Percentiles rank a stretch among this genome's conserved stretches.
These are phyloP conservation scores for Aplochiton taeniatus DNA, from an alignment of 2,797 vertebrate species.

Conservation along the genomic window DNA sequence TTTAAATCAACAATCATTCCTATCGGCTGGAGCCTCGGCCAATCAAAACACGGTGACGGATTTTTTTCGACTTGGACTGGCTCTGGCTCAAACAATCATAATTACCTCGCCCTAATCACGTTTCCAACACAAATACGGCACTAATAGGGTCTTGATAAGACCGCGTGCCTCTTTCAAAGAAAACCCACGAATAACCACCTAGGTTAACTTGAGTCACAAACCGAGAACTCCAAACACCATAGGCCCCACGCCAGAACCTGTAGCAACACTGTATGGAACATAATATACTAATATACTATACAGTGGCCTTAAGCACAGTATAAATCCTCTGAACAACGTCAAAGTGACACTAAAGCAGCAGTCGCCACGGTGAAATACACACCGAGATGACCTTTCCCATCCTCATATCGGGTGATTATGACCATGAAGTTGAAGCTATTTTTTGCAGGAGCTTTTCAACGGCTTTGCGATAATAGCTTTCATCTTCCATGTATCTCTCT, in stretches of 20 bases:
- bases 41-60: slow-evolving; percentile 54
- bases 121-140: slow-evolving; percentile 43
- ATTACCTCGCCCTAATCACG: slow-evolving; percentile 33
- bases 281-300: too few species aligned
- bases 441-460: slow-evolving; percentile 54
- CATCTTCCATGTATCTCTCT: slow-evolving; percentile 45
- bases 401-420: slow-evolving; percentile 62
- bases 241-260: too few species aligned
- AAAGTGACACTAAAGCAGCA: slow-evolving; percentile 45
- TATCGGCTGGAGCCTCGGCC: slow-evolving; percentile 44
- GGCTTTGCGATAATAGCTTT: slow-evolving; percentile 53
- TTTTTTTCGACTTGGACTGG: slow-evolving; percentile 59
- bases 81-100: slow-evolving; percentile 20
- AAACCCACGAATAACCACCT: not conserved
- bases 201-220: not conserved
- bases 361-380: slow-evolving; percentile 51
- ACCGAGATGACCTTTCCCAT: slow-evolving; percentile 49
- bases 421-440: slow-evolving; percentile 39
- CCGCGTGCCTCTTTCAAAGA: slow-evolving; percentile 23
- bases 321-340: slow-evolving; percentile 36
- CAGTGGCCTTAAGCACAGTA: slow-evolving; percentile 2
- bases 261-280: too few species aligned
- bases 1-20: slow-evolving; percentile 66
- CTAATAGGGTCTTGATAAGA: slow-evolving; percentile 33
- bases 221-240: not conserved